These are phyloP conservation scores for Encarsia formosa DNA, from an alignment of 2,888 invertebrate species.

Conservation along the genomic window DNA sequence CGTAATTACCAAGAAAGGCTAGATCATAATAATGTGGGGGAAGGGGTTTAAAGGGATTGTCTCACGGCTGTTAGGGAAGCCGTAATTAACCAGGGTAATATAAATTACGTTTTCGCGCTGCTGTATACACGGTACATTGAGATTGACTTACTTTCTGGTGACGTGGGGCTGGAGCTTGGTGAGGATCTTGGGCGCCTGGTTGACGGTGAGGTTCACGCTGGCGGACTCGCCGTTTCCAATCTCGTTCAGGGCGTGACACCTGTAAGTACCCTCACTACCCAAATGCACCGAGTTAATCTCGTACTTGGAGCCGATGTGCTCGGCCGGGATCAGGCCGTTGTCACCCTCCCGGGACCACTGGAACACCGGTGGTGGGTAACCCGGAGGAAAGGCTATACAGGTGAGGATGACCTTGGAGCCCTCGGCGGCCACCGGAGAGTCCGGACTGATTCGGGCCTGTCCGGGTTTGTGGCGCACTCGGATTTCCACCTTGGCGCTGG, in stretches of 20 bases:
- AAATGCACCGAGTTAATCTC: constrained; percentile 82
- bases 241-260: constrained; percentile 86
- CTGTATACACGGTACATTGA: too few species aligned
- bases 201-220: constrained; percentile 78
- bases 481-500: constrained; percentile 77
- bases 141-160: constrained; percentile 57
- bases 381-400: constrained; percentile 82
- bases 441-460: constrained; percentile 76
- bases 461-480: constrained; percentile 84
- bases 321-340: constrained; percentile 62
- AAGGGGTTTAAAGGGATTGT: constrained; percentile 2
- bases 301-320: constrained; percentile 77
- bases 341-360: constrained; percentile 82
- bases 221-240: constrained; percentile 82
- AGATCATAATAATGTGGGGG: background rate
- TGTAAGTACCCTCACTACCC: constrained; percentile 82
- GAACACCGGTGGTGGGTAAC: constrained; percentile 89
- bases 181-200: constrained; percentile 83
- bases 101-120: too few species aligned
- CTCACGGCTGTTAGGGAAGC: constrained; percentile 20
- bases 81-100: background rate
- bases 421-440: constrained; percentile 79
- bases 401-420: constrained; percentile 78
- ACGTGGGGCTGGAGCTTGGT: constrained; percentile 78
- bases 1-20: constrained; percentile 18